Base-by-base conservation (phyloP, 2,113 vertebrate genomes). In the Percopsis transmontana region DNA sequence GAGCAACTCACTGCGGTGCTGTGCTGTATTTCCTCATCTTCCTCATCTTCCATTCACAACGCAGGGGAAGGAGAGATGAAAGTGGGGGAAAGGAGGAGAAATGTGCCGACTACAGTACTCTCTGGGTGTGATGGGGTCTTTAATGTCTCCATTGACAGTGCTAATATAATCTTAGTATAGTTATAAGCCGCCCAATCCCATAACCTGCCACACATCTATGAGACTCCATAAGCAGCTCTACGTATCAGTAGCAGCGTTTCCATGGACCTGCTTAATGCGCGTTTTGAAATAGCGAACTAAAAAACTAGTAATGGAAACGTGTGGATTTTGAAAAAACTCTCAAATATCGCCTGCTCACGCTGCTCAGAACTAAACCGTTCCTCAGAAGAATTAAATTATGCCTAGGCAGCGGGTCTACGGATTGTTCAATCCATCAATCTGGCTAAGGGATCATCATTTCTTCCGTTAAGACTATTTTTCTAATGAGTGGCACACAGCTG, bases 371-470 rank as follows among this genome's bases (percentile, higher is more conserved):
- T 51, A 3, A 27, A 44, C 15, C 2, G 12, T 62, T 72, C 53
- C 64, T 52, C 48, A 27, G 14, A 27, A 57, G 51, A 58, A 74
- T 68, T 60, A 44, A 61, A 77, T 84, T 41, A 63, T 1, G 2
- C n/a, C 27, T 4, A 45, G 18, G 58, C 18, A 20, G 41, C 48
- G 8, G 1, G 9, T 13, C 48, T 10, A 6, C 60, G n/a, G n/a
- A n/a, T n/a, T n/a, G n/a, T n/a, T 53, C 45, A 42, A 33, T 57
- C 13, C 14, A 5, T 41, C 52, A 77, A 71, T 81, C 66, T 68
- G 21, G 50, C 21, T 64, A 79, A 68, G 59, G n/a, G 53, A 72
- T 83, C 50, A 68, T 61, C 66, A 57, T 70, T 70, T 56, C 76
- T 63, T 66, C 67, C 20, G 79, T 83, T 66, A n/a, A n/a, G n/a